phyloP scores from a whole-genome alignment of 64 coral and sea anemone species.

The Acropora yongei region DNA sequence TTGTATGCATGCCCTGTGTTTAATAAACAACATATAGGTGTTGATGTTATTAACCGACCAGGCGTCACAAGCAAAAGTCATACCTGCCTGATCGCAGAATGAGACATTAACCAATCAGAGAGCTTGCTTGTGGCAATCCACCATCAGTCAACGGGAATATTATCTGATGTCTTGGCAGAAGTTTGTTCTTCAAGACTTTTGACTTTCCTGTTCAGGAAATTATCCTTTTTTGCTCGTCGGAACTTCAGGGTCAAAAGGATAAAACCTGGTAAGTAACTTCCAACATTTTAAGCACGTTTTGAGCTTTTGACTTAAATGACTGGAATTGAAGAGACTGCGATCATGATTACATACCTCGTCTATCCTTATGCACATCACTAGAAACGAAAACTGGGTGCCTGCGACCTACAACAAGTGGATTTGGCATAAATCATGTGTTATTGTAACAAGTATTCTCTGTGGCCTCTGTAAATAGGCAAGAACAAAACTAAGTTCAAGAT shows the following conservation, averaged over 20 bases:
- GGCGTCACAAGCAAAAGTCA: constrained; percentile 13
- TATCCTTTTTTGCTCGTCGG: not conserved
- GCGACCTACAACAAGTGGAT: too few species aligned
- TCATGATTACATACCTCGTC: too few species aligned
- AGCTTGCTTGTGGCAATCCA: constrained; percentile 53
- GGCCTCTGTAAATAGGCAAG: too few species aligned
- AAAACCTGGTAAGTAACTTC: constrained; percentile 13
- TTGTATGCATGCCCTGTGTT: too few species aligned
- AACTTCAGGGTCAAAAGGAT: not conserved
- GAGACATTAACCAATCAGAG: constrained; percentile 2
- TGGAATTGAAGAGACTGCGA: too few species aligned
- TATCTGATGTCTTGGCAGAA: not conserved
- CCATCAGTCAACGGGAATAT: not conserved
- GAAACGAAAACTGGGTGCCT: too few species aligned
- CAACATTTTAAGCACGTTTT: not conserved
- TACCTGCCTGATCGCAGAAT: constrained; percentile 33
- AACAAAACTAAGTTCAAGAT: too few species aligned
- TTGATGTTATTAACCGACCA: constrained; percentile 40
- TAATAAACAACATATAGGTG: not conserved
- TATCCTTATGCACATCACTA: too few species aligned
- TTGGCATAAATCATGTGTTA: too few species aligned
- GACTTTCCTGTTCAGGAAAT: not conserved
- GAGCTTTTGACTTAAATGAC: too few species aligned
- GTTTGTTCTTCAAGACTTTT: not conserved
- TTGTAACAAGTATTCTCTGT: too few species aligned